These are phyloP conservation scores for Folsomia manolachei DNA, from an alignment of 2,888 invertebrate genomes.

Conservation along the genomic window DNA sequence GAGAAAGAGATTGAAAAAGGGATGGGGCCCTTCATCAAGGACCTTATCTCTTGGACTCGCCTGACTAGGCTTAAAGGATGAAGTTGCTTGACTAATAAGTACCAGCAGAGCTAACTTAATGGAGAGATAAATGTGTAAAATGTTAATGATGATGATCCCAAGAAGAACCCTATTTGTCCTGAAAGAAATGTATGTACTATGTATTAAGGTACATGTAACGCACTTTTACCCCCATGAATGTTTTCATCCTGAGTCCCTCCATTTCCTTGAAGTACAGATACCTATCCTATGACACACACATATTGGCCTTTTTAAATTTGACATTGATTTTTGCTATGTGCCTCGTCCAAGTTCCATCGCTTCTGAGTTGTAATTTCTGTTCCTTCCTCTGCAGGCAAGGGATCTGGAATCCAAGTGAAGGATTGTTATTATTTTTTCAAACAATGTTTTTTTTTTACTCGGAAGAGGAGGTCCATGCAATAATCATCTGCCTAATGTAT, in stretches of 20 bases:
- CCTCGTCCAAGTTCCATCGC: not conserved
- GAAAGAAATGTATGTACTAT: not conserved
- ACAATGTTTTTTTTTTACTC: not conserved
- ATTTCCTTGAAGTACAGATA: no score
- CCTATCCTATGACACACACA: no score
- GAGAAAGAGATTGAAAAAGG: no score
- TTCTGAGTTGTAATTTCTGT: no score
- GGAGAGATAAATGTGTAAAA: conserved; percentile 19
- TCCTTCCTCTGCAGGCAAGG: no score
- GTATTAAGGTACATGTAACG: no score
- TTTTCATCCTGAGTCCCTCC: no score
- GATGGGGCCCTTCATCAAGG: not conserved
- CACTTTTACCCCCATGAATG: no score
- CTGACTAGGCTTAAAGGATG: not conserved
- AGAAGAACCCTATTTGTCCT: conserved; percentile 7
- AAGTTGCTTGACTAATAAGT: not conserved
- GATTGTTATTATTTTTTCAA: not conserved
- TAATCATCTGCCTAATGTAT: conserved; percentile 4
- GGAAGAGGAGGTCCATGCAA: conserved; percentile 2
- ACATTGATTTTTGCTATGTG: not conserved
- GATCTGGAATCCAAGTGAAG: no score
- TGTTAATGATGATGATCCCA: conserved; percentile 21
- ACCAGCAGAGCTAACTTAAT: not conserved
- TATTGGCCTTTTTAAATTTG: not conserved
- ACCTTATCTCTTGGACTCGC: not conserved